A percentile compares a stretch with the other conserved stretches of the same genome.
Conservation (phyloP, 2,113 vertebrate species). For the Polyodon spathula region DNA sequence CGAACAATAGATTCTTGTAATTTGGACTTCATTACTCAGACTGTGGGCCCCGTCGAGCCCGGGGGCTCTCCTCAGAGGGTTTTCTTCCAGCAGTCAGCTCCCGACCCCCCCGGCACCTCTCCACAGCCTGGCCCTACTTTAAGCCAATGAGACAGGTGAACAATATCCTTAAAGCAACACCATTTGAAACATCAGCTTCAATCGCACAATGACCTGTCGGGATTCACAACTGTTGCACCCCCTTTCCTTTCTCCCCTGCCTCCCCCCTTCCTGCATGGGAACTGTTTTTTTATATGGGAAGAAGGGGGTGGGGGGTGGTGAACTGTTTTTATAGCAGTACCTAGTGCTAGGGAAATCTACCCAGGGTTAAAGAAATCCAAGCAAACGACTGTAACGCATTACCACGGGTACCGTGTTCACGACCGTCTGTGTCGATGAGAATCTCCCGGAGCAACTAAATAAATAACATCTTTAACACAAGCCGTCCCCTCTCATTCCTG, state of each 20-base stretch:
- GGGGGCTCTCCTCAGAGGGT: conserved; percentile 43
- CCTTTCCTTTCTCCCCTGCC: neutral
- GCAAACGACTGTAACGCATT: no score
- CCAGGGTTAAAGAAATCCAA: no score
- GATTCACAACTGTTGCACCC: conserved; percentile 19
- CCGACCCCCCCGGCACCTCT: conserved; percentile 27
- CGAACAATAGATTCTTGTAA: conserved; percentile 87
- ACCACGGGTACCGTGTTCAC: no score
- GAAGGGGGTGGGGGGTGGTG: neutral
- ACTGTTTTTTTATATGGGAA: neutral
- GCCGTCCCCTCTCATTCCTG: no score
- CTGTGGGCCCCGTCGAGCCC: conserved; percentile 42
- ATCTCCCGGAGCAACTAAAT: no score
- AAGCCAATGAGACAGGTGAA: conserved; percentile 95
- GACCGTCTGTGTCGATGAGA: no score
- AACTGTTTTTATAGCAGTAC: no score
- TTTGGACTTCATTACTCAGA: conserved; percentile 54
- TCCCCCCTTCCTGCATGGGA: conserved; percentile 16
- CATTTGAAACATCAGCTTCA: conserved; percentile 72
- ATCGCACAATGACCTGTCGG: conserved; percentile 59
- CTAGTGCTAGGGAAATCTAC: neutral
- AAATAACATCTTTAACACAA: no score
- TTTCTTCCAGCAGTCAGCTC: conserved; percentile 67
- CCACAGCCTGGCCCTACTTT: conserved; percentile 57
- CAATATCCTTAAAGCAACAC: conserved; percentile 71